Evolutionary conservation across 35 echinoderm and acorn worm species (phyloP).

Genomic region (Patiria miniata): DNA sequence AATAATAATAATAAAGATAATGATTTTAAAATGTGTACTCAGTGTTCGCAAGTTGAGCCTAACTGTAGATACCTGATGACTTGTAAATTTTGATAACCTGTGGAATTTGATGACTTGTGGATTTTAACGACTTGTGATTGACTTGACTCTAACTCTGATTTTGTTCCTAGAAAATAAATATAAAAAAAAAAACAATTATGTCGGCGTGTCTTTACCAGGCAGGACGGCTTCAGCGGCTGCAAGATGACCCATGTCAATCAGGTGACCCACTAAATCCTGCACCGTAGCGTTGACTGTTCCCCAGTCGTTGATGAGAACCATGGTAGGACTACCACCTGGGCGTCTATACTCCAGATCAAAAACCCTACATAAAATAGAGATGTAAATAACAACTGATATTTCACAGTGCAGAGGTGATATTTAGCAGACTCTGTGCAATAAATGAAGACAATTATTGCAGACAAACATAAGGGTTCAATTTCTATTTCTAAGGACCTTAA

Average conservation of each 20-base stretch:
- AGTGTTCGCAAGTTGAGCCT: no score
- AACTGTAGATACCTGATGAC: no score
- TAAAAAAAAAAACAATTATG: neutral
- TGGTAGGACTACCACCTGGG: conserved; percentile 51
- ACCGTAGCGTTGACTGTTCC: conserved; percentile 47
- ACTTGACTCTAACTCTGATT: no score
- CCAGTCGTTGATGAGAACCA: conserved; percentile 42
- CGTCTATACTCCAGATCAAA: conserved; percentile 38
- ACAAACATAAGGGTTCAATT: neutral
- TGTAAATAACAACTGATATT: neutral
- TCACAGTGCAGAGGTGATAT: neutral
- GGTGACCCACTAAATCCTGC: conserved; percentile 37
- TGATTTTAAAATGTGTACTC: no score
- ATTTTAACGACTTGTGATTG: no score
- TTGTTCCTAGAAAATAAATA: no score
- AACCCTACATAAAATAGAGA: conserved; percentile 1
- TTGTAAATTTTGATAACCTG: no score
- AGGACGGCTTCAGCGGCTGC: conserved; percentile 41
- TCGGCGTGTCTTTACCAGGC: conserved; percentile 28
- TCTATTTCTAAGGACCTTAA: no score
- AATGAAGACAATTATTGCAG: neutral
- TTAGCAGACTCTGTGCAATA: neutral
- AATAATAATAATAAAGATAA: no score
- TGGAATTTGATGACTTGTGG: no score
- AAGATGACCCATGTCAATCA: conserved; percentile 31